Percentiles rank a stretch among this genome's conserved stretches.
Evolutionary conservation across 2,888 invertebrate genomes (phyloP).

Genomic region (Epistrophella euchroma): DNA sequence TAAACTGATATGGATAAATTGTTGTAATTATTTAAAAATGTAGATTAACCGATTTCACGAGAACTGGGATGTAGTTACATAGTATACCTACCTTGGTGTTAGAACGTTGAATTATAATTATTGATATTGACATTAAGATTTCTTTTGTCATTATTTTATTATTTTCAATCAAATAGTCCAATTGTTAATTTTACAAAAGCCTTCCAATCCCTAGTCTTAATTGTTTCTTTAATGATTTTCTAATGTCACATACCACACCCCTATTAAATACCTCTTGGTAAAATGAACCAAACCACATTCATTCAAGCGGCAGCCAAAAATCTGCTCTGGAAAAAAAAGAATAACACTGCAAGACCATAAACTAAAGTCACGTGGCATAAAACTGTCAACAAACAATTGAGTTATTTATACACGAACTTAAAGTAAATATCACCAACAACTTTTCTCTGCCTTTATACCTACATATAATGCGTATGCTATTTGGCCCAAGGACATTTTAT

Average conservation of each 20-base stretch:
- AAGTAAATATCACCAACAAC: constrained; percentile 65
- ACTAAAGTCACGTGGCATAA: constrained; percentile 76
- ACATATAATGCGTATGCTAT: background rate
- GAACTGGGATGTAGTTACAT: no score
- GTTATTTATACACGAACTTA: constrained; percentile 75
- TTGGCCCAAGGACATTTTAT: constrained; percentile 65
- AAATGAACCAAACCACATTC: background rate
- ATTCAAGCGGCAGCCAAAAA: constrained; percentile 55
- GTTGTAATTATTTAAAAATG: no score
- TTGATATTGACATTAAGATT: background rate
- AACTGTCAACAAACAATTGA: constrained; percentile 77
- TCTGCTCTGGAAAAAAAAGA: constrained; percentile 37
- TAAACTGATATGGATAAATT: no score
- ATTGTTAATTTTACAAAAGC: constrained; percentile 9
- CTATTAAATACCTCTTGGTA: background rate
- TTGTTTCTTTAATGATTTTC: constrained; percentile 53
- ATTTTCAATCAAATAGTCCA: background rate
- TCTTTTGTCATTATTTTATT: background rate
- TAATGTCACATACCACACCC: constrained; percentile 40
- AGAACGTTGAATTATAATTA: no score
- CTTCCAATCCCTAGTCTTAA: background rate
- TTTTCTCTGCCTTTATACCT: constrained; percentile 1
- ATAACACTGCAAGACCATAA: constrained; percentile 14
- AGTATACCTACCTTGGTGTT: no score
- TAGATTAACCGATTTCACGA: no score